Evolutionary conservation across 2,797 vertebrate genomes (phyloP), one percentile per base, ranked within the genome.

Genomic region (Jordanella pulchra): DNA sequence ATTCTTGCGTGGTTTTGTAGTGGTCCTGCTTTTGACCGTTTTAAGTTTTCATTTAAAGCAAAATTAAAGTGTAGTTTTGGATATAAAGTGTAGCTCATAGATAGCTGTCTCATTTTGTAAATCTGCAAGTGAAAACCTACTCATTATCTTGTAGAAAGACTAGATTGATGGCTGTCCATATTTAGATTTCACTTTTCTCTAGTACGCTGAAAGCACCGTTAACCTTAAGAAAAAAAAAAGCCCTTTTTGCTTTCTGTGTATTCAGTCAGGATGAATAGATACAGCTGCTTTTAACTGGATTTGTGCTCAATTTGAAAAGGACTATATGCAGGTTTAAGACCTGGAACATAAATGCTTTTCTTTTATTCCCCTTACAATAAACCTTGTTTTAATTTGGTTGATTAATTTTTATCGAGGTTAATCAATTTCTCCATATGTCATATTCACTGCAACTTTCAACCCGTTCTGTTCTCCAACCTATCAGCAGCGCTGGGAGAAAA

Each of bases 71-170:
- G 82, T 81, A 86, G 78, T 81, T 73, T 88, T 89, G 86, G 72
- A 86, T 84, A 78, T 78, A 85, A 86, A 89, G 83, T 82, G 72
- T 86, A 87, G 70, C 84, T 86, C 78, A 67, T 72, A 83, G 77
- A 80, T 78, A 78, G 67, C 51, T 35, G 74, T 81, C 78, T 82
- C 47, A 30, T 86, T 82, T 80, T 87, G 85, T 91, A 92, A 92
- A 92, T 91, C 89, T 88, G 87, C 85, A 89, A 89, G 84, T 83
- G 86, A 84, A 89, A 91, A 87, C 84, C 88, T 87, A 88, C 91
- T 92, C 89, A 93, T 92, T 92, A 92, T 89, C 85, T 91, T 79
- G 79, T 80, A 88, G 88, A 89, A 84, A 86, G 84, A 88, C 87
- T 82, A 87, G 86, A 84, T 86, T 27, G 84, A 88, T 84, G 83